phyloP scores from a whole-genome alignment of 2,888 invertebrate species.

The Rhagophthalmus giganteus region DNA sequence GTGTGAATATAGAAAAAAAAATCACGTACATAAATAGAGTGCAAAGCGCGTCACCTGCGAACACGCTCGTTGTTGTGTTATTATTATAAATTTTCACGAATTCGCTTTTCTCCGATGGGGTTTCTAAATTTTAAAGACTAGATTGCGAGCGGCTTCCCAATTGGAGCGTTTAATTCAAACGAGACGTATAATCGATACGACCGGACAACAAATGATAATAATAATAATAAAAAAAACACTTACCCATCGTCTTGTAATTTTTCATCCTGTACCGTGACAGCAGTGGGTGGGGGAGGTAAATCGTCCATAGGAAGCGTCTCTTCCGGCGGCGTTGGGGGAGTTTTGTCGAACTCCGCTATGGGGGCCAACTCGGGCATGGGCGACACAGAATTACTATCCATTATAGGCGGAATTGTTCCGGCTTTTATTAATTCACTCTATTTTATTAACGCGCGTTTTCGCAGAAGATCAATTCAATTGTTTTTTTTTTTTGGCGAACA shows the following conservation, averaged over 20 bases:
- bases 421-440: constrained; percentile 11
- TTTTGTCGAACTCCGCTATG: constrained; percentile 72
- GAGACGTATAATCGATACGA: no score
- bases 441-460: constrained; percentile 9
- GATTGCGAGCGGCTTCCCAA: no score
- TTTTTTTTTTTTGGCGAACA: not conserved
- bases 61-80: no score
- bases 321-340: constrained; percentile 66
- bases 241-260: constrained; percentile 54
- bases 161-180: no score
- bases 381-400: constrained; percentile 71
- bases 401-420: constrained; percentile 39
- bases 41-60: no score
- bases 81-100: no score
- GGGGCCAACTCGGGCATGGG: constrained; percentile 71
- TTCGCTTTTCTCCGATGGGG: no score
- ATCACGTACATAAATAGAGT: no score
- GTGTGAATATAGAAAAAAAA: no score
- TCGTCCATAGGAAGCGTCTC: constrained; percentile 66
- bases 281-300: constrained; percentile 66
- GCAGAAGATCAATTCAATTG: constrained; percentile 2
- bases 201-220: no score
- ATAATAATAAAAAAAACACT: constrained; percentile 18
- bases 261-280: constrained; percentile 58
- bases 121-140: no score